Percentiles rank a stretch among this genome's conserved stretches.
Conservation (phyloP, 2,113 vertebrate species). For the Crocuta crocuta region DNA sequence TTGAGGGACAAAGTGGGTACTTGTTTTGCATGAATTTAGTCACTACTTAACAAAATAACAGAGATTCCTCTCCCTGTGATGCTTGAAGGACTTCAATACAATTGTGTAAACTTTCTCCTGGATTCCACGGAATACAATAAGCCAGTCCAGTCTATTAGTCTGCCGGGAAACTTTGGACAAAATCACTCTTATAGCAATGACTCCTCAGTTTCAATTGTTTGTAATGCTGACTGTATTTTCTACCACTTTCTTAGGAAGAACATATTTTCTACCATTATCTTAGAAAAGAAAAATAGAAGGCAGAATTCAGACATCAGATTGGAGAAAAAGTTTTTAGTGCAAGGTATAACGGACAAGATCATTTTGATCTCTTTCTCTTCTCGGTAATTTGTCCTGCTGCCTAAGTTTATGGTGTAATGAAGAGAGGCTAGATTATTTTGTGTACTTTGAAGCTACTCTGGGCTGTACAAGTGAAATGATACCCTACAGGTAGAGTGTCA, state of each 20-base stretch:
- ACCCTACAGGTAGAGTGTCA: not conserved
- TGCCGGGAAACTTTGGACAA: not conserved
- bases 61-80: not conserved
- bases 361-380: not conserved
- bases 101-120: not conserved
- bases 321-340: not conserved
- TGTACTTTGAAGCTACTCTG: not conserved
- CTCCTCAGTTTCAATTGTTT: not conserved
- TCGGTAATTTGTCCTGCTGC: not conserved
- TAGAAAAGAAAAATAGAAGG: not conserved
- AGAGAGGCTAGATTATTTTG: not conserved
- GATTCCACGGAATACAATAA: not conserved
- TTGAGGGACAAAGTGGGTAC: not conserved
- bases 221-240: not conserved
- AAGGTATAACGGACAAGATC: not conserved
- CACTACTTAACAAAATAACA: not conserved
- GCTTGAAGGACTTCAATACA: not conserved
- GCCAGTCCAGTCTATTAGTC: not conserved
- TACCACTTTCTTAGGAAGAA: not conserved
- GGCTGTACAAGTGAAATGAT: not conserved
- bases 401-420: not conserved
- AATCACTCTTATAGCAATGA: not conserved
- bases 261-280: not conserved
- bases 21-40: not conserved
- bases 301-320: not conserved